These are phyloP conservation scores for Neoitamus cyanurus DNA, from an alignment of 2,888 invertebrate genomes.

Conservation along the genomic window DNA sequence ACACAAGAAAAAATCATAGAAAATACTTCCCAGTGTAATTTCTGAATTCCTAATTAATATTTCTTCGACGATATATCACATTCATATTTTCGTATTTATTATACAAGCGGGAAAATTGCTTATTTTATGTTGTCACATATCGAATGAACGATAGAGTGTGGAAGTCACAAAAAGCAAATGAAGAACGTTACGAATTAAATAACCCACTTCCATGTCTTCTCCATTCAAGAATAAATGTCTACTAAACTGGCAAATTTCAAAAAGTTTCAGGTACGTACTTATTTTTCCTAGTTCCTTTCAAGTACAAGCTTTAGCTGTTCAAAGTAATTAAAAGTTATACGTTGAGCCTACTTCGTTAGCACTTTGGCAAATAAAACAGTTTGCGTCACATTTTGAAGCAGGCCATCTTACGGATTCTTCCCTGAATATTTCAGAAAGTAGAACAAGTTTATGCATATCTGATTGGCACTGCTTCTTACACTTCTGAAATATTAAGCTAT, in stretches of 20 bases:
- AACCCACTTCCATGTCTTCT: no score
- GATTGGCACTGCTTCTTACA: constrained; percentile 10
- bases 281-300: neutral
- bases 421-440: neutral
- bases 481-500: constrained; percentile 5
- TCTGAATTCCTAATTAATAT: no score
- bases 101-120: no score
- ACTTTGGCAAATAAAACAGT: neutral
- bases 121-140: no score
- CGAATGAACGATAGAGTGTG: no score
- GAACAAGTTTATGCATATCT: constrained; percentile 29
- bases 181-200: no score
- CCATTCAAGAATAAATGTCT: neutral
- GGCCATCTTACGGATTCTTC: neutral
- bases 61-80: no score
- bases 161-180: no score
- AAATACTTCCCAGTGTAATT: no score
- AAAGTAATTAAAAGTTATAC: neutral
- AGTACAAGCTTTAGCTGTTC: neutral
- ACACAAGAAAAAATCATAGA: no score
- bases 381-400: neutral
- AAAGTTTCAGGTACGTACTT: neutral
- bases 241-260: neutral
- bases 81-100: no score
- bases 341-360: neutral